Base-by-base conservation (phyloP, 2,797 vertebrate species). In the Sphaeramia orbicularis region DNA sequence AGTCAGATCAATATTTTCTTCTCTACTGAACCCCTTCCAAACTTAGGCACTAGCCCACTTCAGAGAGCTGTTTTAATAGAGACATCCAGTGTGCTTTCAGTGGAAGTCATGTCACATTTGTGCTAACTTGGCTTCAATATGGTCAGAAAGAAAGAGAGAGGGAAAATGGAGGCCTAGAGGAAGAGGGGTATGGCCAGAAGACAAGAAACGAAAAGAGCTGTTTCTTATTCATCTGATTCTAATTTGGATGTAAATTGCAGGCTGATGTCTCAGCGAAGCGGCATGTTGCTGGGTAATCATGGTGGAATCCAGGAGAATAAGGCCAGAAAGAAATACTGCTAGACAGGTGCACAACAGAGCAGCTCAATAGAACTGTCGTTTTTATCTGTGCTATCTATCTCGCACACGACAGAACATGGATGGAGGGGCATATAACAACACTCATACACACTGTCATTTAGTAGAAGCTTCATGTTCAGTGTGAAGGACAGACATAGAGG, bases 261-360 rank as follows among this genome's bases (percentile, higher is more conserved):
- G 49, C 59, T 88, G 86, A 90, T 49, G 0, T 94, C 87, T 89
- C 70, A 45, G 78, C 44, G 65, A 55, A 79, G 78, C 67, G 88
- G 85, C 70, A 79, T 73, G 73, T 92, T 78, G 59, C 54, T 0
- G 2, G 68, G 65, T 80, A 76, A 92, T 91, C 89, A 79, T 68
- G 55, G 83, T 83, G 76, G 87, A 93, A 86, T 78, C 80, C 80
- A 57, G 53, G 70, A 19, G 42, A 15, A 11, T 6, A 4, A 61
- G 71, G 70, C 74, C 78, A 90, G 66, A 81, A 83, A 76, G 81
- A 78, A 71, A 64, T 27, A 18, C 1, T 2, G 45, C 49, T 0
- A 21, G 89, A 86, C 93, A 95, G 91, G 93, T 95, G 92, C 87
- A 75, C 18, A 72, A 37, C 83, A 78, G 71, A 86, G 65, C 75